Base-by-base conservation (phyloP, 92 coral and sea anemone genomes). In the Desmophyllum pertusum region DNA sequence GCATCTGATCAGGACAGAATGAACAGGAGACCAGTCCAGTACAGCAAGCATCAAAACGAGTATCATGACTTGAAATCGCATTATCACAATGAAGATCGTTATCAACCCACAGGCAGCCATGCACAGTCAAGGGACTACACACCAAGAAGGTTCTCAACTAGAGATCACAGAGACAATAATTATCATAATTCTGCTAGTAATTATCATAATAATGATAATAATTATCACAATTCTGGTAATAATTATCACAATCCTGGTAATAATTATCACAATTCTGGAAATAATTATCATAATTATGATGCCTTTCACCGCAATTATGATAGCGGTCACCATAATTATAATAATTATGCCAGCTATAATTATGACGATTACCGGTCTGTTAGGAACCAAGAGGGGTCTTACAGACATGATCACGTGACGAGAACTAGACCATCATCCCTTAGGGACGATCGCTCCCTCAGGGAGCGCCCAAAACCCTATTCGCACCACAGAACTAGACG, bases 331-430 rank as follows among this genome's bases (percentile, higher is more conserved):
- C 30, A 53, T 35, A 41, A 77, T 55, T 39, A 59, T 33, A 37
- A 19, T 13, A 63, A 55, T 57, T 42, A 83, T 73, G 72, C 51
- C 6, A 41, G 69, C 78, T 38, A 39, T 27, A 18, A 31, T 68
- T 33, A 13, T 66, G 40, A 80, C 10, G 76, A 80, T 80, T 35
- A 36, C 23, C 80, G 33, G 35, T 25, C 68, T 3, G 23, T 0
- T 10, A 81, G 68, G 18, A 69, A 13, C 25, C 68, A 25, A 36
- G 43, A 72, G 21, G 57, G 43, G 21, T 71, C 71, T 27, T 14
- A 4, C 79, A 82, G 86, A 73, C 70, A 10, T 30, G 79, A 82
- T 21, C 86, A 40, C 29, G 86, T 82, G 53, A 45, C 4, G 35
- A 72, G 79, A 70, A 72, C 14, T 35, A 80, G 23, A 21, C 23